A percentile compares a stretch with the other conserved stretches of the same genome.
Evolutionary conservation across 1,140 invertebrate species (phyloP).

Genomic region (Pseudomyrmex gracilis): DNA sequence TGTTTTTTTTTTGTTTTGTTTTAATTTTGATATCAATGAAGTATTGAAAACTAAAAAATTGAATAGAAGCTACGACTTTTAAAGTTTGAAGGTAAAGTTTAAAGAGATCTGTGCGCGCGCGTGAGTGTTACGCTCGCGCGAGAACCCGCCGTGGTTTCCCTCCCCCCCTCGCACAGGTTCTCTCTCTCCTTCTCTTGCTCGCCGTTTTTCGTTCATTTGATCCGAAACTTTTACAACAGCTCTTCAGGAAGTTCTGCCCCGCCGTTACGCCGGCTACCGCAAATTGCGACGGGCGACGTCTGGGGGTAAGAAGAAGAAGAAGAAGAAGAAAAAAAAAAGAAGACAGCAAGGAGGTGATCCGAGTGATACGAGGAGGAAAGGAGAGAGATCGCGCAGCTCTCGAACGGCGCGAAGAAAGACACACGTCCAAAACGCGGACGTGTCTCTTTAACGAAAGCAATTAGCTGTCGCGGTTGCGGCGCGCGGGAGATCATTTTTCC

Average conservation of each 20-base stretch:
- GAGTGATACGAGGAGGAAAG: constrained; percentile 1
- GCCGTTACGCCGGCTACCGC: constrained; percentile 30
- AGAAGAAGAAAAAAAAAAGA: constrained; percentile 10
- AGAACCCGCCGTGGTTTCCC: constrained; percentile 27
- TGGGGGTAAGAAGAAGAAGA: background rate
- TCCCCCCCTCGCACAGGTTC: background rate
- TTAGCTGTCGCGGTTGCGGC: constrained; percentile 45
- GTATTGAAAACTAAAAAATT: background rate
- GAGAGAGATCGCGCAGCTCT: background rate
- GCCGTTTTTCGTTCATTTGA: constrained; percentile 53
- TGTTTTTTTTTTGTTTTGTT: background rate
- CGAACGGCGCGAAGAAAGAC: constrained; percentile 18
- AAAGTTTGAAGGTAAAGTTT: background rate
- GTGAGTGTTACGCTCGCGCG: constrained; percentile 7
- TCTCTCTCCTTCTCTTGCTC: background rate
- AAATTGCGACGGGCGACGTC: constrained; percentile 52
- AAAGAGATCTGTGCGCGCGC: background rate
- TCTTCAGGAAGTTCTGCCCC: constrained; percentile 49
- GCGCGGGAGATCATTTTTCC: constrained; percentile 50
- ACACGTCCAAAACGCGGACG: too few species aligned
- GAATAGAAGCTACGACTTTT: background rate
- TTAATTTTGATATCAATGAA: too few species aligned
- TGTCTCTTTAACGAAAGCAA: constrained; percentile 58
- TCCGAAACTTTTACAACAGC: constrained; percentile 54
- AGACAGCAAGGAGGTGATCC: background rate